Base-by-base conservation (phyloP, 64 coral and sea anemone species). In the Pocillopora damicornis region DNA sequence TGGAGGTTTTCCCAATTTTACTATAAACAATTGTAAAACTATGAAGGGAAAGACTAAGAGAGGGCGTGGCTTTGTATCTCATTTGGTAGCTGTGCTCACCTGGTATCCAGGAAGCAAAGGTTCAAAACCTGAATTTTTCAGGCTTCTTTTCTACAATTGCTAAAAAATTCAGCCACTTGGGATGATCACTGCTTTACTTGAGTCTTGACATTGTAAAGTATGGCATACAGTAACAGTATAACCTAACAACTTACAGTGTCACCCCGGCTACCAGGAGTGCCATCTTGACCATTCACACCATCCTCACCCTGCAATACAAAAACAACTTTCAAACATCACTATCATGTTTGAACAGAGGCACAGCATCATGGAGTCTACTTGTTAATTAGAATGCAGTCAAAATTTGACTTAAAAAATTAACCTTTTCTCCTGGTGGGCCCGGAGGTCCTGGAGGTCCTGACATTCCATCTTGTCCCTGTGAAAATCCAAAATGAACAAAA, bases 401-500 rank as follows among this genome's bases (percentile, higher is more conserved):
- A 79, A 79, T 10, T 56, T 79, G 20, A 38, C 37, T 15, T 62
- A 20, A 6, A n/a, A 63, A 63, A 37, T 42, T 11, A 23, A 92
- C 90, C 90, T 92, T 92, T 79, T 87, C 83, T 87, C 90, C 90
- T 59, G 90, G 37, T 37, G 75, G 42, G 30, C 90, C 90, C 25
- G 84, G 75, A 22, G 74, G 83, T 36, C 90, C 90, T 51, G 63
- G 18, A 15, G 90, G 61, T 9, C 90, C 90, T 6, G 75, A 16
- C 34, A 51, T 45, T 37, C 90, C 90, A 87, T 92, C 90, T 58
- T 62, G 64, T 79, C 90, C 90, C 90, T 92, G 66, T 45, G 20
- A 23, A 71, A 71, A 71, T 71, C 20, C 22, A 23, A 30, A 7
- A 22, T 67, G 22, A 67, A 67, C 16, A 18, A 67, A 30, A 11